Evolutionary conservation across 2,113 vertebrate genomes (phyloP).

Genomic region (Psephotus haematonotus): DNA sequence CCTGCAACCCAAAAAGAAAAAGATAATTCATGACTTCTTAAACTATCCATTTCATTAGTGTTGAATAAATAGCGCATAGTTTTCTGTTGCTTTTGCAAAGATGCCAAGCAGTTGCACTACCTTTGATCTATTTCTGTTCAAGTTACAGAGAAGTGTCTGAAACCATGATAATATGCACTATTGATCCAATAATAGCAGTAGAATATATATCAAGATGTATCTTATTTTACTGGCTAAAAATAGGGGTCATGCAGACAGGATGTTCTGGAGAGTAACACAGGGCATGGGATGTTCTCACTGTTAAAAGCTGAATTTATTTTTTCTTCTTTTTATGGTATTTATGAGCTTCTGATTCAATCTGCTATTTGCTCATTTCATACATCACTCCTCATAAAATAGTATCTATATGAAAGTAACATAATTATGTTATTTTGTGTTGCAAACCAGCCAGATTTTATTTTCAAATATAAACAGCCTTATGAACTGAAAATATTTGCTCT

Average conservation of each 20-base stretch:
- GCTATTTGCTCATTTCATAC: not conserved
- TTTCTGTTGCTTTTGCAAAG: constrained; percentile 12
- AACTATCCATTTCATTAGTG: not conserved
- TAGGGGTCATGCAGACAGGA: constrained; percentile 13
- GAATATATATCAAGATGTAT: constrained; percentile 20
- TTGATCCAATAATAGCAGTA: constrained; percentile 42
- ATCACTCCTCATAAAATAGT: not conserved
- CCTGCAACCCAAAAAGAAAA: not conserved
- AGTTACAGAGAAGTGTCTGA: constrained; percentile 22
- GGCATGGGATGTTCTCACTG: not conserved
- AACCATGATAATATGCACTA: constrained; percentile 33
- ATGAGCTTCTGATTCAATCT: constrained; percentile 6
- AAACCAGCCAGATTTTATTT: not conserved
- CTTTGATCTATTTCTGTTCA: constrained; percentile 52
- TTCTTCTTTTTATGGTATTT: not conserved
- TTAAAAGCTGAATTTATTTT: not conserved
- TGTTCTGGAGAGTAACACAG: not conserved
- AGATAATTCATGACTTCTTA: not conserved
- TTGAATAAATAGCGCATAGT: not conserved
- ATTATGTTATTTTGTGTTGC: not conserved
- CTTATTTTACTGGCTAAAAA: constrained; percentile 39
- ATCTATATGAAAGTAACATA: not conserved
- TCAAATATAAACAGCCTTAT: not conserved
- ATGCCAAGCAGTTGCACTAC: not conserved
- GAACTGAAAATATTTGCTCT: not conserved